Percentiles rank a stretch among this genome's conserved stretches.
Conservation (phyloP, 2,797 vertebrate species). For the Sarcophilus harrisii region DNA sequence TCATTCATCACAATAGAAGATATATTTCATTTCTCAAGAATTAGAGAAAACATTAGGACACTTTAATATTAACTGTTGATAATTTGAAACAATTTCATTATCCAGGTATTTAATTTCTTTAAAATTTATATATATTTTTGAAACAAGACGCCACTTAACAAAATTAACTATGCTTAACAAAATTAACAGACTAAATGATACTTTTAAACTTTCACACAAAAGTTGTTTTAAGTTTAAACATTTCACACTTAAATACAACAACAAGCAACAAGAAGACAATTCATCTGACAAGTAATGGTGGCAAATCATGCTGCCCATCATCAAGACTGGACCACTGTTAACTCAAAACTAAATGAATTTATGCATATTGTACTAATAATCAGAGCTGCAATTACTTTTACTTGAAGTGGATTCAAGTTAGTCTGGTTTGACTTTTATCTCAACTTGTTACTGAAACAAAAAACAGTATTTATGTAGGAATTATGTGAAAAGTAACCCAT, state of each 20-base stretch:
- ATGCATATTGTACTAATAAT: background rate
- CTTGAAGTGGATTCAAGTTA: background rate
- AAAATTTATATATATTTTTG: background rate
- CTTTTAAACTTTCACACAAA: background rate
- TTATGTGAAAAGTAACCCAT: background rate
- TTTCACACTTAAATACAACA: background rate
- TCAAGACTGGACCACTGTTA: background rate
- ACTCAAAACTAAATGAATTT: background rate
- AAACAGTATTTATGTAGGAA: background rate
- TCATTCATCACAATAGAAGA: background rate
- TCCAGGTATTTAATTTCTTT: background rate
- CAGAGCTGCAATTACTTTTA: background rate
- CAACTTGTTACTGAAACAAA: background rate
- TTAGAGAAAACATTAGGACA: background rate
- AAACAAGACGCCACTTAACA: background rate
- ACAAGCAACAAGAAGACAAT: background rate
- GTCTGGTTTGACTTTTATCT: background rate
- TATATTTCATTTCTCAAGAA: background rate
- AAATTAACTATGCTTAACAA: background rate
- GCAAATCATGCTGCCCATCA: background rate
- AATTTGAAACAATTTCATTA: background rate
- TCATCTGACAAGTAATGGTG: background rate
- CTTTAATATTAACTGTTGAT: background rate
- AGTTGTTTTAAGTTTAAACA: background rate
- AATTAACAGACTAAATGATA: background rate